Base-by-base conservation (phyloP, 2,113 vertebrate species). In the Cettia cetti region DNA sequence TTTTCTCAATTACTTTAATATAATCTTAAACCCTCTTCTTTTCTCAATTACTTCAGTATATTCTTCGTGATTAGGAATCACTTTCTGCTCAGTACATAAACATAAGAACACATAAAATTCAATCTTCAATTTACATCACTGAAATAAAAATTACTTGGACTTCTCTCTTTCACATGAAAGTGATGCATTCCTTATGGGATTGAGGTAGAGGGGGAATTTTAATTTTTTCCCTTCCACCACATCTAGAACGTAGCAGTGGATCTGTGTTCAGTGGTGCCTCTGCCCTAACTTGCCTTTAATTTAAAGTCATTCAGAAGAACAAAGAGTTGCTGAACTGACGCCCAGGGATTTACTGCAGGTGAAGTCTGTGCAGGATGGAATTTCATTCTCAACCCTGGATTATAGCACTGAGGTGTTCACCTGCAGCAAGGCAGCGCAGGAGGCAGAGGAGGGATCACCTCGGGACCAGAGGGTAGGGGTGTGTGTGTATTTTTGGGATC, bases 391-490 rank as follows among this genome's bases (percentile, higher is more conserved):
- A 47, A 21, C 45, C 35, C 31, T 61, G 35, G 39, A 42, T 65
- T 65, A 49, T 23, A 65, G 50, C 60, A 26, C 21, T 15, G n/a
- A 63, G 27, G 3, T 16, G 14, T 14, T 31, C 33, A 59, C 39
- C 15, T 64, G 61, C 47, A 76, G 6, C 56, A 71, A 71, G 42
- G 24, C 27, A 72, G 27, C 15, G 27, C 18, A 60, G 44, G 10
- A 53, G 44, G 23, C 27, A 44, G 30, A 64, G 23, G 1, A 6
- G 11, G 21, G 11, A n/a, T 33, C 40, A 42, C 39, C 0, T 0
- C 11, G 22, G 12, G 4, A 35, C 14, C 15, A 10, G 1, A 2
- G 21, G 0, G 3, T 5, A 19, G 11, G 2, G 4, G 4, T 1
- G 1, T 14, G 9, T 35, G 3, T 28, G 12, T 18, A 2, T 35